These are phyloP conservation scores for Agelastica alni DNA, from an alignment of 2,888 invertebrate genomes.

Conservation along the genomic window DNA sequence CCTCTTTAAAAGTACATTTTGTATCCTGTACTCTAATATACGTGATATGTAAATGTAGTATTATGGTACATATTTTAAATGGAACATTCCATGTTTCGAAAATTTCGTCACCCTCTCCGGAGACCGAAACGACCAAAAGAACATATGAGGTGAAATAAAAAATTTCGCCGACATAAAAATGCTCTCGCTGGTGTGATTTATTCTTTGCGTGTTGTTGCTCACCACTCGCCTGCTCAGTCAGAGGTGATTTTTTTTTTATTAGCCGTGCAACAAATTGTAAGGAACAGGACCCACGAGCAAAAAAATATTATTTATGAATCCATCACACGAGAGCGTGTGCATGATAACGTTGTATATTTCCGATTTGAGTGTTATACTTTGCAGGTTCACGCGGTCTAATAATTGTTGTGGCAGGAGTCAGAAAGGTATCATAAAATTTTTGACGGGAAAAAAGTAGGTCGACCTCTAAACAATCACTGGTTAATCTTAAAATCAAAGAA, in stretches of 20 bases:
- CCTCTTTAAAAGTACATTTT: too few relatives aligned
- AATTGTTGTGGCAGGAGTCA: not conserved
- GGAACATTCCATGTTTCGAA: too few relatives aligned
- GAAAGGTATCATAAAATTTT: not conserved
- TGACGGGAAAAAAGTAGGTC: not conserved
- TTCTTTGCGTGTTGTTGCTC: constrained; percentile 13
- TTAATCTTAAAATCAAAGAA: too few relatives aligned
- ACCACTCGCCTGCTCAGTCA: not conserved
- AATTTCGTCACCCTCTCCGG: too few relatives aligned
- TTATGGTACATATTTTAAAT: too few relatives aligned
- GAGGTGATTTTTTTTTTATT: constrained; percentile 23
- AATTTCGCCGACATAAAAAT: constrained; percentile 16
- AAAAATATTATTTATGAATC: constrained; percentile 22
- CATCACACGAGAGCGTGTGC: constrained; percentile 18
- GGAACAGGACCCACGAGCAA: constrained; percentile 4
- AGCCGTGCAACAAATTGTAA: constrained; percentile 15
- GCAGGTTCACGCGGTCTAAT: not conserved
- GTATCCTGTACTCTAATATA: too few relatives aligned
- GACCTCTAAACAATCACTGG: too few relatives aligned
- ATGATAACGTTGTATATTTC: constrained; percentile 16
- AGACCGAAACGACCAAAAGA: not conserved
- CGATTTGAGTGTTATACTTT: constrained; percentile 7
- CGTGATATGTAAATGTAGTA: too few relatives aligned
- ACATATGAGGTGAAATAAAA: constrained; percentile 18
- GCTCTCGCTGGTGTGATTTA: constrained; percentile 15